These are phyloP conservation scores for Oligia strigilis DNA, from an alignment of 2,888 invertebrate genomes.

Conservation along the genomic window DNA sequence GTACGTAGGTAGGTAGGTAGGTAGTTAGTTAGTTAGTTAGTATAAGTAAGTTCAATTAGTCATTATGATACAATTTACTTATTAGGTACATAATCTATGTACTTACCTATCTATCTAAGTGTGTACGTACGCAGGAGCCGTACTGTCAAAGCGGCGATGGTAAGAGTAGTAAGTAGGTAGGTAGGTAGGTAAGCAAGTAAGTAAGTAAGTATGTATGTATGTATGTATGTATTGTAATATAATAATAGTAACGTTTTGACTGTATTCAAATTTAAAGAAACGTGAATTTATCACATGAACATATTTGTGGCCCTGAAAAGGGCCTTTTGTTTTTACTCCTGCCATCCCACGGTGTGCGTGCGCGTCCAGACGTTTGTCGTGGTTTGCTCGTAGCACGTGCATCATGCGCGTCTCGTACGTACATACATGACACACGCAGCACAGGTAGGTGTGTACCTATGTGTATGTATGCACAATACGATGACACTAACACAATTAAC, in stretches of 20 bases:
- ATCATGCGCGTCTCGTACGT: conserved; percentile 6
- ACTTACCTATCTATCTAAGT: no score
- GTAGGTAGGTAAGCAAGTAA: not conserved
- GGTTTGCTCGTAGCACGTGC: conserved; percentile 5
- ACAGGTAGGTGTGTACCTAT: no score
- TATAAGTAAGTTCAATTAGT: no score
- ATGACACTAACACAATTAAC: conserved; percentile 9
- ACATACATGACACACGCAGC: not conserved
- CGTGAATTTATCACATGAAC: conserved; percentile 32
- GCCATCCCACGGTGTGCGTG: conserved; percentile 12
- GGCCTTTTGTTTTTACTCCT: conserved; percentile 48
- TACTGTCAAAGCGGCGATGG: no score
- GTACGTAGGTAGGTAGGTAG: no score
- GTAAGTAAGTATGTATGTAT: not conserved
- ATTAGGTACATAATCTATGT: no score
- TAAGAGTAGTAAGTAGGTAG: no score
- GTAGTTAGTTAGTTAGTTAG: no score
- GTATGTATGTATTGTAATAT: no score
- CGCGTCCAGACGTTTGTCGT: conserved; percentile 7
- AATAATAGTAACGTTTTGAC: not conserved
- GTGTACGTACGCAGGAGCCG: no score
- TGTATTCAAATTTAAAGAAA: not conserved
- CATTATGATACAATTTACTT: no score
- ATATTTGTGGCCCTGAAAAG: conserved; percentile 63
- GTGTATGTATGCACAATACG: conserved; percentile 9